Base-by-base conservation (phyloP, 1,140 invertebrate species). In the Lasioglossum baleicum region DNA sequence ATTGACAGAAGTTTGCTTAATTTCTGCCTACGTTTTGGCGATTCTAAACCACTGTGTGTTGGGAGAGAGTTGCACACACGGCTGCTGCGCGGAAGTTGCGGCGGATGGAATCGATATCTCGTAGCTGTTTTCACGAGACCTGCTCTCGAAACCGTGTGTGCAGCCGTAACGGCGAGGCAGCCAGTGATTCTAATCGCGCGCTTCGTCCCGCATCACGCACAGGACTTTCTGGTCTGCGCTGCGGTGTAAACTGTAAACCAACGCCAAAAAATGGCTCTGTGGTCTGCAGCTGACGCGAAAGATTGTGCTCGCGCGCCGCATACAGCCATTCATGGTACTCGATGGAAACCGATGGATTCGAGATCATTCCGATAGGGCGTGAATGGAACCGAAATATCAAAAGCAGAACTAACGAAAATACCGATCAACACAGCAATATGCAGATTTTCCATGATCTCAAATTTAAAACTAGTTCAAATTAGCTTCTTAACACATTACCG, bases 61-160 rank as follows among this genome's bases (percentile, higher is more conserved):
- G 26, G 26, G 26, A 26, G 26, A 26, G 26, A n/a, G 8, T 6
- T 22, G 20, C 56, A 22, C 44, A 15, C 51, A 53, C 48, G 67
- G 44, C 31, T 68, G 22, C 40, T 56, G 71, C 72, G 44, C 60
- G 73, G 73, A 74, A 75, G 81, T 84, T 84, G 69, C 61, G 53
- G 69, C 78, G 73, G 60, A 84, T 48, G 68, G 69, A 84, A 85
- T 84, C 83, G 83, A 85, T 84, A 85, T 58, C 82, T 65, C 77
- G 42, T 42, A 42, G 70, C 26, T 48, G 44, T 73, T 68, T 82
- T 81, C 60, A 51, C 58, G 82, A n/a, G 48, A 77, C 69, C 11
- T 35, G 20, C 22, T 10, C 10, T 65, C 58, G 61, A 40, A 64
- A 64, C 4, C 60, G 26, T 15, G 58, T 20, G 26, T 35, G 35